These are phyloP conservation scores for Nibea coibor DNA, from an alignment of 2,113 vertebrate species.

Conservation along the genomic window DNA sequence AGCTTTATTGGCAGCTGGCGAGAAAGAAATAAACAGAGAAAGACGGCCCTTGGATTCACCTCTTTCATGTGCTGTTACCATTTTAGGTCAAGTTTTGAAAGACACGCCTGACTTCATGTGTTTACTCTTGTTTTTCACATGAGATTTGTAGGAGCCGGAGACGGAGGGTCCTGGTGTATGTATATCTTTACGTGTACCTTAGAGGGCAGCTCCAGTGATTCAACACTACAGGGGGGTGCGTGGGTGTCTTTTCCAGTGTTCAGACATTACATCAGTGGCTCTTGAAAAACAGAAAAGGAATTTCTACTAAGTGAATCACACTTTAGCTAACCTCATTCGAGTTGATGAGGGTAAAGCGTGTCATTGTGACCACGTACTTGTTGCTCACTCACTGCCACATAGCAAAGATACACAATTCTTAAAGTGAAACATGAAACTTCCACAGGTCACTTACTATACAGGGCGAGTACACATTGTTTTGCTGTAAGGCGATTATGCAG, in stretches of 20 bases:
- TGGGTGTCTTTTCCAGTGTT: conserved; percentile 46
- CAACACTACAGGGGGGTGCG: conserved; percentile 46
- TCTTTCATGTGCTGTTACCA: conserved; percentile 70
- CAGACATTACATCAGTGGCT: conserved; percentile 81
- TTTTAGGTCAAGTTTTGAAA: conserved; percentile 76
- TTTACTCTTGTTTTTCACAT: conserved; percentile 60
- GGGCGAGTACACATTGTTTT: conserved; percentile 39
- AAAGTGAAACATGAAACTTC: conserved; percentile 62
- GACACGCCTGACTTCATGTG: conserved; percentile 55
- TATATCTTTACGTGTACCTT: conserved; percentile 43
- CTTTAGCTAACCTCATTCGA: conserved; percentile 50
- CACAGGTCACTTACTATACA: conserved; percentile 12
- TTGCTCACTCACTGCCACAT: conserved; percentile 47
- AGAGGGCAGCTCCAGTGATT: conserved; percentile 54
- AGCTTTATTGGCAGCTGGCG: conserved; percentile 57
- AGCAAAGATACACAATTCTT: conserved; percentile 44
- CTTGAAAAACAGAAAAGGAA: conserved; percentile 50
- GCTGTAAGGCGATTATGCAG: conserved; percentile 24
- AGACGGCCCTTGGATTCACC: conserved; percentile 40
- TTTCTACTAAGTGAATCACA: conserved; percentile 76
- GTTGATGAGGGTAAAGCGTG: conserved; percentile 57
- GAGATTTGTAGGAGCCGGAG: conserved; percentile 24
- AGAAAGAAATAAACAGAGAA: conserved; percentile 70
- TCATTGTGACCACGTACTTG: conserved; percentile 39
- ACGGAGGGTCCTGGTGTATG: conserved; percentile 27